Evolutionary conservation across 2,888 invertebrate species (phyloP), one percentile per base, ranked within the genome.

Genomic region (Torymus tubicola): DNA sequence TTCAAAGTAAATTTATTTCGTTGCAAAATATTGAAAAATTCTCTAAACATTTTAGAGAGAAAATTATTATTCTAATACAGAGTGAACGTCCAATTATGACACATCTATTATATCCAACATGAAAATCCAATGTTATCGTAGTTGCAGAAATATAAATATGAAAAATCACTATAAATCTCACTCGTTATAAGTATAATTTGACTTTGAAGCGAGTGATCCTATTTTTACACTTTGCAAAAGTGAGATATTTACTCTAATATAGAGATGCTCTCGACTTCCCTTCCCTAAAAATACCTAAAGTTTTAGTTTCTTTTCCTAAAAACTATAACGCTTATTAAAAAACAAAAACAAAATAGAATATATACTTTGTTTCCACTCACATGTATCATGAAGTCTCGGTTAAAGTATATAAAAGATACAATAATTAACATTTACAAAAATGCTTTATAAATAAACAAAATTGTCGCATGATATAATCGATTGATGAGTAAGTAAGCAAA

Each of bases 351-450:
- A 16, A 55, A 18, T 50, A 18, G 60, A 70, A 42, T 42, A 42
- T 42, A 42, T 42, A 42, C 42, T 42, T 42, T 42, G 42, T 42
- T 42, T 42, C 42, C 42, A 42, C 42, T 42, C 42, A 42, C 10
- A 42, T 42, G 42, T 42, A 42, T 42, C 42, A 42, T 8, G 42
- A 8, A 42, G 42, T 42, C 42, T 42, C 42, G 42, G 42, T 42
- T 42, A 8, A 42, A 42, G 42, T 53, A 53, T 63, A 61, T 67
- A 65, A 52, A 53, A 73, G 52, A 64, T 55, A 75, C 24, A 72
- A 76, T 61, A 77, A 73, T 73, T 73, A 63, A 64, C 60, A 74
- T 69, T 70, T 24, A 60, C n/a, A 73, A 73, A 73, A 81, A 55
- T 69, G 42, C 52, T 81, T 77, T 52, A 16, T 24, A 64, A 73